phyloP scores from a whole-genome alignment of 1,140 invertebrate genomes.

The Trissolcus basalis region DNA sequence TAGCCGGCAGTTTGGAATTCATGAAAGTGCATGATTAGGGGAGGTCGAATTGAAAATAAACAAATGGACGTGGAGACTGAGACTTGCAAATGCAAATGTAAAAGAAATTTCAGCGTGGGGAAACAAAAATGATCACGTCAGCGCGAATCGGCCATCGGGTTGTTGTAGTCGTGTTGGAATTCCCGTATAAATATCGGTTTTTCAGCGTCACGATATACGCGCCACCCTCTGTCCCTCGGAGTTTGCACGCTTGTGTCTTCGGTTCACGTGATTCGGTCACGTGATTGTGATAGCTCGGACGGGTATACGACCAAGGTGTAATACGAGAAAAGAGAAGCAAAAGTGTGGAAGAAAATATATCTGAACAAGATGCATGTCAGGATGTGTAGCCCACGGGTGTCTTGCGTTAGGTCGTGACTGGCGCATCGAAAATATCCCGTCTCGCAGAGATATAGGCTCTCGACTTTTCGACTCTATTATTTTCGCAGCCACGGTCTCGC shows the following conservation, averaged over 20 bases:
- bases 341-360: conserved; percentile 20
- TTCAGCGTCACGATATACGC: conserved; percentile 12
- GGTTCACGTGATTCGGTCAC: conserved; percentile 6
- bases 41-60: no score
- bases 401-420: conserved; percentile 44
- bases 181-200: conserved; percentile 34
- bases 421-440: conserved; percentile 47
- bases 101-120: no score
- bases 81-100: no score
- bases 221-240: conserved; percentile 12
- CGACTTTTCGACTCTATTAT: conserved; percentile 30
- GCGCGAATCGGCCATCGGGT: not conserved
- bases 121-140: not conserved
- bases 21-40: no score
- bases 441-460: conserved; percentile 17
- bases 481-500: conserved; percentile 17
- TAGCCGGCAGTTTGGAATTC: no score
- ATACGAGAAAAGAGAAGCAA: conserved; percentile 17
- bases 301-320: conserved; percentile 8
- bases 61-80: no score
- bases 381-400: conserved; percentile 27
- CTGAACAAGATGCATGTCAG: conserved; percentile 37
- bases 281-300: conserved; percentile 29
- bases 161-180: conserved; percentile 20
- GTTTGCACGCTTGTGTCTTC: not conserved